Conservation (phyloP, 2,113 vertebrate species). For the Suncus etruscus region DNA sequence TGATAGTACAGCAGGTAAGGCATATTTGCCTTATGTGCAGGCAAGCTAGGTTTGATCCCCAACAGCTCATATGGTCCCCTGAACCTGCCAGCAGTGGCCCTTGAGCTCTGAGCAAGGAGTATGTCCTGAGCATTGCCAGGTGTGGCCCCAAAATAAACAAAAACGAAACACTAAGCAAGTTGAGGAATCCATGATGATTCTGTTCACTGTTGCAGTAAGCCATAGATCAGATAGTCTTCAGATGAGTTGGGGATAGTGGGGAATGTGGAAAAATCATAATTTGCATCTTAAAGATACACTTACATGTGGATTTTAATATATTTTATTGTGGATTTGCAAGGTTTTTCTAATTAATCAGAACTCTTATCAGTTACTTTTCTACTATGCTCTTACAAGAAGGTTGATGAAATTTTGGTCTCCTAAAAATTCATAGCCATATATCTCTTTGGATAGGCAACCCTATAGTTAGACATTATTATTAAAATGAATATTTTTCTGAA, state of each 20-base stretch:
- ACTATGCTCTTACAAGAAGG: neutral
- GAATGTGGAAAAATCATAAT: neutral
- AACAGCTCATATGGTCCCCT: too few relatives aligned
- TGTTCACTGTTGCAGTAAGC: neutral
- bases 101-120: too few relatives aligned
- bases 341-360: neutral
- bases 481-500: neutral
- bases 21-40: too few relatives aligned
- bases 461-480: neutral
- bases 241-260: rapidly evolving
- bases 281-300: neutral
- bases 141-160: too few relatives aligned
- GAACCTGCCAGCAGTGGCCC: too few relatives aligned
- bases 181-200: neutral
- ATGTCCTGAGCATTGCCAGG: too few relatives aligned
- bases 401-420: neutral
- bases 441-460: neutral
- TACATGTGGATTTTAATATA: neutral
- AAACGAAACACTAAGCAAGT: too few relatives aligned
- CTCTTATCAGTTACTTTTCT: neutral
- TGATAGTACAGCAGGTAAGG: too few relatives aligned
- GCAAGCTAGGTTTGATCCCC: too few relatives aligned
- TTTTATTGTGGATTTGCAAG: neutral
- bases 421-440: constrained; percentile 12
- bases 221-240: too few relatives aligned